Conservation (phyloP, 2,113 vertebrate genomes). For the Setophaga kirtlandii region DNA sequence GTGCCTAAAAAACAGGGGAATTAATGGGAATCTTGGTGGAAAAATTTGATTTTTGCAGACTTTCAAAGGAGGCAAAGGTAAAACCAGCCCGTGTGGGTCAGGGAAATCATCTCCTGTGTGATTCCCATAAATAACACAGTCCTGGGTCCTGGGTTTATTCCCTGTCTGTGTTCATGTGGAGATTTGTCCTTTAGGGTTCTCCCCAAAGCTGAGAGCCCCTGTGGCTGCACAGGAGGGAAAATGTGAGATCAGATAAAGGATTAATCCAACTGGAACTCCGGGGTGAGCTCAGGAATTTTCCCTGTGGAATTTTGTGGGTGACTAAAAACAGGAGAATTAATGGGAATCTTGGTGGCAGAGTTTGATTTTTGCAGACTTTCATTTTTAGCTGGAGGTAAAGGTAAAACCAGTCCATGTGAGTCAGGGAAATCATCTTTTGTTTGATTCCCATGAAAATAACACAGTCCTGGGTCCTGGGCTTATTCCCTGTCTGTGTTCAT, state of each 20-base stretch:
- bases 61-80: background rate
- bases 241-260: constrained; percentile 8
- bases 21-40: background rate
- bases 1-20: background rate
- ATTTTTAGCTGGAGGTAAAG: background rate
- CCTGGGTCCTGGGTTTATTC: background rate
- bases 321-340: background rate
- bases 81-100: background rate
- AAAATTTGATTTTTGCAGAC: background rate
- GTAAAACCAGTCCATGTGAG: background rate
- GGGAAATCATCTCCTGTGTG: accelerated
- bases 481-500: background rate
- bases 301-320: background rate
- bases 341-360: background rate
- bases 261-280: constrained; percentile 35
- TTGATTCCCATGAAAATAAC: background rate
- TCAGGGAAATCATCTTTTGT: background rate
- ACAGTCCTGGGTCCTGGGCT: background rate
- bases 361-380: background rate
- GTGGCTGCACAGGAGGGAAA: background rate
- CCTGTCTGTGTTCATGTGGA: background rate
- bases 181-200: background rate
- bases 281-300: background rate
- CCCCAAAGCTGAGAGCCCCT: background rate
- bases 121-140: background rate